phyloP scores from a whole-genome alignment of 2,113 vertebrate species.

The Apus apus region DNA sequence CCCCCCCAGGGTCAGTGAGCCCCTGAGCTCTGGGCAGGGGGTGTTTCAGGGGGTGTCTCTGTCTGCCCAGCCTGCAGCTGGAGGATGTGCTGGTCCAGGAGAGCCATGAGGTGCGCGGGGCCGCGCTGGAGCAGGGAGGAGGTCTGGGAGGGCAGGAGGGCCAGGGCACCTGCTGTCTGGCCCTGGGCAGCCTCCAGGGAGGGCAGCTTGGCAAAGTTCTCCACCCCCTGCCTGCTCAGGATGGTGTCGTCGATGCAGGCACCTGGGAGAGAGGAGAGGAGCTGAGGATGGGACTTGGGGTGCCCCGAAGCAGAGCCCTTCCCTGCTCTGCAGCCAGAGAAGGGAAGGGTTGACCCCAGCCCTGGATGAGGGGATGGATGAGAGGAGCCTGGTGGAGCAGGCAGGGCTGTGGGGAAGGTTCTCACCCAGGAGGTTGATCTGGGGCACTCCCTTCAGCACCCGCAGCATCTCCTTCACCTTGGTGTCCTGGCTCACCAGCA shows the following conservation, averaged over 20 bases:
- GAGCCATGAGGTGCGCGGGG: slow-evolving; percentile 73
- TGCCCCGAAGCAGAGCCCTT: too few relatives aligned
- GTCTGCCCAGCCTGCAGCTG: slow-evolving; percentile 46
- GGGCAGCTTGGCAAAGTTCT: slow-evolving; percentile 85
- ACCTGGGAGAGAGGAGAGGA: slow-evolving; percentile 69
- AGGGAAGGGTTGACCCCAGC: too few relatives aligned
- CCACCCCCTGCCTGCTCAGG: slow-evolving; percentile 85
- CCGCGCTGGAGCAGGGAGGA: slow-evolving; percentile 80
- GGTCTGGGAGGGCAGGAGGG: slow-evolving; percentile 76
- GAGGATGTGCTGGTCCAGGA: slow-evolving; percentile 84
- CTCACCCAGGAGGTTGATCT: slow-evolving; percentile 87
- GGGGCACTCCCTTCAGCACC: slow-evolving; percentile 76
- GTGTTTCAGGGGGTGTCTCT: accelerated
- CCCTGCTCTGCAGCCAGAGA: too few relatives aligned
- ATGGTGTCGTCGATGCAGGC: slow-evolving; percentile 87
- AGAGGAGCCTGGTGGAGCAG: too few relatives aligned
- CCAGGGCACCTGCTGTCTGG: slow-evolving; percentile 81
- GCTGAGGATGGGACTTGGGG: neutral
- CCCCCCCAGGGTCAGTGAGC: neutral
- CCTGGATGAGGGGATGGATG: too few relatives aligned
- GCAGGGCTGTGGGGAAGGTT: accelerated
- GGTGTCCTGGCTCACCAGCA: slow-evolving; percentile 86
- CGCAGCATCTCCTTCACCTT: slow-evolving; percentile 88
- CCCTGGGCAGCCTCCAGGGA: slow-evolving; percentile 74
- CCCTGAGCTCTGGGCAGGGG: neutral